A percentile compares a stretch with the other conserved stretches of the same genome.
Evolutionary conservation across 2,797 vertebrate species (phyloP).

Genomic region (Chromis chromis): DNA sequence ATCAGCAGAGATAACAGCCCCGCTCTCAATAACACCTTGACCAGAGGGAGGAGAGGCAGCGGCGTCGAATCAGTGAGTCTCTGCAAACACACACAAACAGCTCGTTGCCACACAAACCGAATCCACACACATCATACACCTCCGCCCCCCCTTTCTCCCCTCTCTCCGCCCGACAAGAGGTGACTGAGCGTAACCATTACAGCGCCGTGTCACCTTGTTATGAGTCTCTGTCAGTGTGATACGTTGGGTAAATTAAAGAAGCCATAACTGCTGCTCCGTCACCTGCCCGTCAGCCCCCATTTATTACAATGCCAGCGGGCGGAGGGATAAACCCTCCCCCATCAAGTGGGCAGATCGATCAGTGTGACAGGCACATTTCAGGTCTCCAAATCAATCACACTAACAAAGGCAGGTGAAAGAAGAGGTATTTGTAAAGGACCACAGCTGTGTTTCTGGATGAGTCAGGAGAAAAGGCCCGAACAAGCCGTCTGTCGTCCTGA

Average conservation of each 20-base stretch:
- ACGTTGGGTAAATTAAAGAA: conserved; percentile 77
- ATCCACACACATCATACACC: conserved; percentile 34
- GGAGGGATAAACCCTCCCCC: conserved; percentile 31
- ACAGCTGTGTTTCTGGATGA: conserved; percentile 49
- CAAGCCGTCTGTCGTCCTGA: conserved; percentile 30
- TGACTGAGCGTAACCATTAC: conserved; percentile 79
- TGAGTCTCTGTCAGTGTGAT: conserved; percentile 79
- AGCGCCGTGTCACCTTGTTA: conserved; percentile 73
- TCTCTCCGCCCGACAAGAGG: conserved; percentile 48
- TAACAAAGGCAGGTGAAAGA: conserved; percentile 68
- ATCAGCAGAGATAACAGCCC: conserved; percentile 75
- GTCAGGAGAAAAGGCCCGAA: conserved; percentile 51
- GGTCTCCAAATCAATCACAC: conserved; percentile 74
- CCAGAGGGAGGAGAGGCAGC: conserved; percentile 73
- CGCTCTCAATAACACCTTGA: conserved; percentile 84
- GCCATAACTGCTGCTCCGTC: conserved; percentile 77
- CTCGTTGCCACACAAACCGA: conserved; percentile 22
- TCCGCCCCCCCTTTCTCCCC: not conserved
- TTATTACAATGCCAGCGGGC: conserved; percentile 74
- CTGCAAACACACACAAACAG: conserved; percentile 30
- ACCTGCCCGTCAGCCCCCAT: conserved; percentile 70
- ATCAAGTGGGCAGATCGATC: conserved; percentile 76
- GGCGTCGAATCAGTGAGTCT: conserved; percentile 59
- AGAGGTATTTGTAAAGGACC: conserved; percentile 39
- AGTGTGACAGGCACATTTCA: conserved; percentile 80